Conservation (phyloP, 2,888 invertebrate genomes). For the Philereme vetulata region DNA sequence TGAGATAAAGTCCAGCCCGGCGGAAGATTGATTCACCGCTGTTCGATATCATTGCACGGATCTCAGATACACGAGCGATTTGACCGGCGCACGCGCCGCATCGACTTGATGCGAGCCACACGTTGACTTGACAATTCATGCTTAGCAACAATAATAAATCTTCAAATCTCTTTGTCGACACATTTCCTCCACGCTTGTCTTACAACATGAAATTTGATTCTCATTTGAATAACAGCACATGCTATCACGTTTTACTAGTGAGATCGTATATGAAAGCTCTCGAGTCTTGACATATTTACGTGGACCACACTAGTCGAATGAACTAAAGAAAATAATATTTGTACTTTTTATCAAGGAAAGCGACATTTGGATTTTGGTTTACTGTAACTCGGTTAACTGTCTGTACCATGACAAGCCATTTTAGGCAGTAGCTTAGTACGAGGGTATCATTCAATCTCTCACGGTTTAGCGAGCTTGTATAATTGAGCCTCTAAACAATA, state of each 20-base stretch:
- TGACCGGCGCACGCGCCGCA: conserved; percentile 64
- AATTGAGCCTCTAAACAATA: background rate
- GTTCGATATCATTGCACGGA: conserved; percentile 65
- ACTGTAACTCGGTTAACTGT: conserved; percentile 2
- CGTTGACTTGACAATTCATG: conserved; percentile 63
- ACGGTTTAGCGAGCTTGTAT: background rate
- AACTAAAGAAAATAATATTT: conserved; percentile 38
- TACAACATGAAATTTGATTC: conserved; percentile 69
- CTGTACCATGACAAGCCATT: background rate
- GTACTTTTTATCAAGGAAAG: conserved; percentile 30
- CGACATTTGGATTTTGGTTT: conserved; percentile 16
- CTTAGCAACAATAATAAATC: conserved; percentile 71
- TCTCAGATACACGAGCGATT: conserved; percentile 68
- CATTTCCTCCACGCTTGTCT: conserved; percentile 56
- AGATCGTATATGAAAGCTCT: conserved; percentile 51
- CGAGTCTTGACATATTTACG: conserved; percentile 52
- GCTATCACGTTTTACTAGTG: conserved; percentile 64
- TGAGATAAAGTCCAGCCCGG: conserved; percentile 64
- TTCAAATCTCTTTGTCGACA: conserved; percentile 60
- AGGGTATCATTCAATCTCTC: background rate
- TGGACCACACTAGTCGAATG: conserved; percentile 61
- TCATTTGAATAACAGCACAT: conserved; percentile 65
- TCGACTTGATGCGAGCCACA: conserved; percentile 46
- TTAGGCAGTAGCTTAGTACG: background rate
- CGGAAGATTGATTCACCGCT: conserved; percentile 78